These are phyloP conservation scores for Schizaphis graminum DNA, from an alignment of 2,888 invertebrate genomes.

Conservation along the genomic window DNA sequence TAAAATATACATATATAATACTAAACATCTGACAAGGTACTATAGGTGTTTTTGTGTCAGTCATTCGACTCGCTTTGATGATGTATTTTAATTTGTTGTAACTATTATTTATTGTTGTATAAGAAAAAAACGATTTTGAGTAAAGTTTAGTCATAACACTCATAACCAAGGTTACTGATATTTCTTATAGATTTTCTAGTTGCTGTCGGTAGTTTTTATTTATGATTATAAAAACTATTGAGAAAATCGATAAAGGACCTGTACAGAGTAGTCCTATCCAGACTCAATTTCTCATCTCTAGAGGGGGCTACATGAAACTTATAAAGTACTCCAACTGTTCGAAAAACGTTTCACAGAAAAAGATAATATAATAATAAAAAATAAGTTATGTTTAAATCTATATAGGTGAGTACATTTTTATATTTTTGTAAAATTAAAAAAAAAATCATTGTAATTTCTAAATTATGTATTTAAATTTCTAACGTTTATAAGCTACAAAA, in stretches of 20 bases:
- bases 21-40: not conserved
- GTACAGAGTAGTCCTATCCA: not conserved
- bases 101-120: not conserved
- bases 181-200: not conserved
- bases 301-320: conserved; percentile 5
- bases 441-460: not conserved
- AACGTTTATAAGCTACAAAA: not conserved
- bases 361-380: not conserved
- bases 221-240: not conserved
- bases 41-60: not conserved
- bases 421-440: not conserved
- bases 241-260: not conserved
- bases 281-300: conserved; percentile 12
- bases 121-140: not conserved
- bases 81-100: not conserved
- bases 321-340: not conserved
- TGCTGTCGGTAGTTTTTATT: not conserved
- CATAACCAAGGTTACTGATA: not conserved
- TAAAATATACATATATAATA: not conserved
- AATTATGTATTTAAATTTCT: not conserved
- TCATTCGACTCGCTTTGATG: not conserved
- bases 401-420: not conserved
- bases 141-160: not conserved
- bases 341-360: not conserved
- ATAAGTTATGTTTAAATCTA: not conserved